Evolutionary conservation across 2,113 vertebrate genomes (phyloP).

Genomic region (Phaethon lepturus): DNA sequence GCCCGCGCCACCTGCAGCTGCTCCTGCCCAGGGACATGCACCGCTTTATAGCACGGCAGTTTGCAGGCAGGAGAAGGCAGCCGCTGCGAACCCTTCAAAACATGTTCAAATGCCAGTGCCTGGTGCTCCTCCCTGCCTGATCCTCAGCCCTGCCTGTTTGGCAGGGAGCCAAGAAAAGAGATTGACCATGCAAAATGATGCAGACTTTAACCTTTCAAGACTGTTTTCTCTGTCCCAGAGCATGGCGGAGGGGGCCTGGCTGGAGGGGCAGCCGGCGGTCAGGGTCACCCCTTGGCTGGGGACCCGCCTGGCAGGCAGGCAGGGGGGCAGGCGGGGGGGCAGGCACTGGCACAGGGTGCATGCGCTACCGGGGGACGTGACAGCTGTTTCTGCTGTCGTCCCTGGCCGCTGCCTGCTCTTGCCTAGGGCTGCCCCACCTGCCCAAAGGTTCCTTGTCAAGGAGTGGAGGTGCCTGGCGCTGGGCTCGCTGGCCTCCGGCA

Average conservation of each 20-base stretch:
- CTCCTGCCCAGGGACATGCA: fast-evolving
- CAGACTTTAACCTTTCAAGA: neutral
- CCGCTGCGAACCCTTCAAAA: neutral
- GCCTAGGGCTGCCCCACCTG: fast-evolving
- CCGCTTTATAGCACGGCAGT: fast-evolving
- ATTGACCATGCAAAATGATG: neutral
- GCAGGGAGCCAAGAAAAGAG: neutral
- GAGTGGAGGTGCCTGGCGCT: fast-evolving
- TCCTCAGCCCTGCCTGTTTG: neutral
- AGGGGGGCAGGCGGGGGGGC: neutral
- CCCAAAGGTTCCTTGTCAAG: fast-evolving
- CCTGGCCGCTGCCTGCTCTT: neutral
- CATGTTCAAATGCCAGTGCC: fast-evolving
- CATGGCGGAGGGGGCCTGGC: fast-evolving
- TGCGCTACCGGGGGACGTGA: neutral
- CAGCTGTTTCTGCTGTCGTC: neutral
- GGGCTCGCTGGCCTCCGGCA: fast-evolving
- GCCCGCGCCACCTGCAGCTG: fast-evolving
- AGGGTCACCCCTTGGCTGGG: fast-evolving
- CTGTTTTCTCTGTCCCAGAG: neutral
- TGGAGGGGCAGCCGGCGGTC: fast-evolving
- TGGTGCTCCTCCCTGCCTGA: neutral
- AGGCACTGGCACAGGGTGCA: neutral
- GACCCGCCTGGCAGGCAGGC: neutral
- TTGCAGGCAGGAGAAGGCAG: neutral